Conservation (phyloP, 2,113 vertebrate species). For the Lates calcarifer region DNA sequence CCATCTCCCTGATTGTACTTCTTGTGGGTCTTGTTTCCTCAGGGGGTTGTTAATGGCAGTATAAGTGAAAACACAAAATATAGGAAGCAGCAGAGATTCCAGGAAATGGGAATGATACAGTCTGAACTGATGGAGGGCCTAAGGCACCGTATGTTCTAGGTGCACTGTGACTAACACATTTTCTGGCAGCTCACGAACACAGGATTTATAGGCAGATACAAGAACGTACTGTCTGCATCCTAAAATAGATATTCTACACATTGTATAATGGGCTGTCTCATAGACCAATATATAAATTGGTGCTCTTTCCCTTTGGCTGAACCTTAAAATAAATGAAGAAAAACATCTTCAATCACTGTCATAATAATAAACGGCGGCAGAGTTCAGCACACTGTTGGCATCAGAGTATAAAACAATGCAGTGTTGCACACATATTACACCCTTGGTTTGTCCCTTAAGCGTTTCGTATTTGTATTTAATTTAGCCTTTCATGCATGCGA, state of each 20-base stretch:
- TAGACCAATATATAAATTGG: slow-evolving; percentile 30
- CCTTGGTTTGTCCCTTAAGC: slow-evolving; percentile 51
- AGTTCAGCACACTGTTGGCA: slow-evolving; percentile 8
- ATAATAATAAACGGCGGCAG: slow-evolving; percentile 5
- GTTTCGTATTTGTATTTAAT: slow-evolving; percentile 67
- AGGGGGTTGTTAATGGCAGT: slow-evolving; percentile 77
- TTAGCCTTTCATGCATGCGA: slow-evolving; percentile 48
- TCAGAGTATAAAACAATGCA: neutral
- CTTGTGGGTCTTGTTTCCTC: slow-evolving; percentile 73
- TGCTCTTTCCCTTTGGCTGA: slow-evolving; percentile 35
- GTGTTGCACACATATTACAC: slow-evolving; percentile 25
- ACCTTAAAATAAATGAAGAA: slow-evolving; percentile 46
- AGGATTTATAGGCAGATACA: slow-evolving; percentile 20
- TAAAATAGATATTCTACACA: neutral
- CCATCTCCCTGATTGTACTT: slow-evolving; percentile 62
- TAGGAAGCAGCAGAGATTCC: slow-evolving; percentile 75
- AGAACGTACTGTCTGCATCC: neutral
- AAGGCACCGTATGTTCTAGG: slow-evolving; percentile 66
- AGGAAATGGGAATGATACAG: slow-evolving; percentile 79
- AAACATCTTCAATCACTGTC: slow-evolving; percentile 66
- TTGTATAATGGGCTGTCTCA: slow-evolving; percentile 1
- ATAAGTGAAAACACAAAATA: slow-evolving; percentile 80
- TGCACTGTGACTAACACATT: slow-evolving; percentile 62
- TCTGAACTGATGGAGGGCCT: slow-evolving; percentile 58
- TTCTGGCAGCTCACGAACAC: slow-evolving; percentile 43